phyloP scores from a whole-genome alignment of 2,888 invertebrate genomes.

The Ganaspis brasiliensis region DNA sequence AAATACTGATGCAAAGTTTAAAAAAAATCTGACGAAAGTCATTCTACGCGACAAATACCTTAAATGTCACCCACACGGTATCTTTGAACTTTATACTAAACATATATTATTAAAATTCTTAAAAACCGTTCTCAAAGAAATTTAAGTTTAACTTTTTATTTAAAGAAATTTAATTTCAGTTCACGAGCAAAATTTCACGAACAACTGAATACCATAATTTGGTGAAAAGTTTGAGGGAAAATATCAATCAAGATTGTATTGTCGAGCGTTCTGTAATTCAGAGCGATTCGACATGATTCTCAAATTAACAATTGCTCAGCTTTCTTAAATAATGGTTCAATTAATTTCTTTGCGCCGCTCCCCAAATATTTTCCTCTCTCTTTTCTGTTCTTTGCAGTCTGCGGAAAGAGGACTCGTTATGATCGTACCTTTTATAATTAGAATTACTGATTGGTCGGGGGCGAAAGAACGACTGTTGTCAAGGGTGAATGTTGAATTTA shows the following conservation, averaged over 20 bases:
- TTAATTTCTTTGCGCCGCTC: slow-evolving; percentile 60
- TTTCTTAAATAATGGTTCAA: slow-evolving; percentile 64
- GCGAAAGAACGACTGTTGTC: slow-evolving; percentile 62
- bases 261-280: slow-evolving; percentile 35
- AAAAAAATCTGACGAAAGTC: no score
- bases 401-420: slow-evolving; percentile 62
- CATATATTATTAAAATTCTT: no score
- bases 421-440: slow-evolving; percentile 71
- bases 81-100: no score
- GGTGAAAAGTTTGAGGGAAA: slow-evolving; percentile 7
- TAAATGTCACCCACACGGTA: no score
- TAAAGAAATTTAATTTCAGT: no score
- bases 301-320: slow-evolving; percentile 65
- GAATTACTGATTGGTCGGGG: slow-evolving; percentile 69
- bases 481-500: slow-evolving; percentile 46
- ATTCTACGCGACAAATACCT: no score
- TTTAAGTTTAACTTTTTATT: no score
- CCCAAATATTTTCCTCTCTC: slow-evolving; percentile 60
- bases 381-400: slow-evolving; percentile 40
- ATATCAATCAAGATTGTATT: slow-evolving; percentile 35
- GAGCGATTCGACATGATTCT: slow-evolving; percentile 55
- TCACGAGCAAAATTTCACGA: neutral
- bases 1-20: no score
- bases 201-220: neutral
- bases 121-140: no score